Evolutionary conservation across 2,797 vertebrate genomes (phyloP).

Genomic region (Bradypus variegatus): DNA sequence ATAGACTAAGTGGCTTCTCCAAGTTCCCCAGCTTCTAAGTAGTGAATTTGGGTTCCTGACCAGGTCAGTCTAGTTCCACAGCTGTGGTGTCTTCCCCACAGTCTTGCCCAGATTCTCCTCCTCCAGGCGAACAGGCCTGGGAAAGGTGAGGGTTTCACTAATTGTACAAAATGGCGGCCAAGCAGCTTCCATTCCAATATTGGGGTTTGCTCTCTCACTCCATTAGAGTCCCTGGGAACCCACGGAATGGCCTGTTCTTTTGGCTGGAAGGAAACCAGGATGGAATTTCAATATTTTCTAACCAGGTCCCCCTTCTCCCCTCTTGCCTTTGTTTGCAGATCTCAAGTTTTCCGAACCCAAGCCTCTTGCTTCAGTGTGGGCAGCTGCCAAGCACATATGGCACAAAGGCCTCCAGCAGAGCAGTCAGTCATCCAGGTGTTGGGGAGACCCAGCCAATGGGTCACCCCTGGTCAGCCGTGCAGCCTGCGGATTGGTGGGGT

Average conservation of each 20-base stretch:
- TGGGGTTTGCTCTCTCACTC: neutral
- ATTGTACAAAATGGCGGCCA: neutral
- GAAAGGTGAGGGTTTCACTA: neutral
- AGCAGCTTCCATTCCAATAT: rapidly evolving
- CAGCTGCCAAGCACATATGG: constrained; percentile 51
- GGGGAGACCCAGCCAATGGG: constrained; percentile 46
- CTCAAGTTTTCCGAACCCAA: constrained; percentile 35
- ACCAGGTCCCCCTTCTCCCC: constrained; percentile 32
- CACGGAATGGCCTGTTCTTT: constrained; percentile 33
- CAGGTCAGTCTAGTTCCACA: neutral
- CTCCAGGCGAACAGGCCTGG: neutral
- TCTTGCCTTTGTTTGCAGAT: constrained; percentile 28
- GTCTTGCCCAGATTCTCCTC: rapidly evolving
- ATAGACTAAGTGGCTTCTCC: neutral
- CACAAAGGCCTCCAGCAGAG: neutral
- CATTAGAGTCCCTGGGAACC: neutral
- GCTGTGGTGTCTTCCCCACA: neutral
- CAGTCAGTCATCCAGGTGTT: constrained; percentile 57
- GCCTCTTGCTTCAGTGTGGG: neutral
- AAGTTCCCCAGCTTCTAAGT: neutral
- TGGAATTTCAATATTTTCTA: constrained; percentile 41
- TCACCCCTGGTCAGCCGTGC: constrained; percentile 28
- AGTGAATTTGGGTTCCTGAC: neutral
- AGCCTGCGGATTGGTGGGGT: constrained; percentile 13
- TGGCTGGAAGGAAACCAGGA: constrained; percentile 1